phyloP scores from a whole-genome alignment of 2,888 invertebrate genomes.

The Furcula furcula region DNA sequence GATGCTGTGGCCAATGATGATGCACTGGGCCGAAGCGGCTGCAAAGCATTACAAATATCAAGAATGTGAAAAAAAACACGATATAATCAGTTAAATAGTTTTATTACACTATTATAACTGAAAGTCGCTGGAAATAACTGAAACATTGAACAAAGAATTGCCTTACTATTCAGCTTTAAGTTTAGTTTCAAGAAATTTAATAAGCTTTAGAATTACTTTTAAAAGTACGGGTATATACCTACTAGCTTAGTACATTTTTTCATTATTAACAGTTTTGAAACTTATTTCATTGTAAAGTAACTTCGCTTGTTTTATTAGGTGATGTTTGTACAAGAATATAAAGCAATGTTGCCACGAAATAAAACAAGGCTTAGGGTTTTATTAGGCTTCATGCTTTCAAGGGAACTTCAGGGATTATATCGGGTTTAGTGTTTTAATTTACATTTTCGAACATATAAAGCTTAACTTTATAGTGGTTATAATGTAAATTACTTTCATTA shows the following conservation, averaged over 20 bases:
- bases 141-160: too few species aligned
- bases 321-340: not conserved
- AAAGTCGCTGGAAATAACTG: too few species aligned
- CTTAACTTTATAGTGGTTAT: not conserved
- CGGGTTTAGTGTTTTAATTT: conserved; percentile 1
- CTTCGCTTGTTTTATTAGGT: not conserved
- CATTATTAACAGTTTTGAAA: not conserved
- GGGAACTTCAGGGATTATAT: not conserved
- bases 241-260: not conserved
- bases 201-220: too few species aligned
- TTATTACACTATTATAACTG: too few species aligned
- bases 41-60: too few species aligned
- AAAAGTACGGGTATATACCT: too few species aligned
- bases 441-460: not conserved
- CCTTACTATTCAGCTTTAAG: too few species aligned
- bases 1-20: too few species aligned
- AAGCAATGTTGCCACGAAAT: not conserved
- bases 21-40: too few species aligned
- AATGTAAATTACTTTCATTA: not conserved
- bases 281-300: not conserved
- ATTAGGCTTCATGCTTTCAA: not conserved
- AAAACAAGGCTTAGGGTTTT: not conserved
- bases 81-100: too few species aligned
- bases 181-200: not conserved
- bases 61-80: too few species aligned